Evolutionary conservation across 2,113 vertebrate genomes (phyloP), one percentile per base, ranked within the genome.

Genomic region (Arenaria interpres): DNA sequence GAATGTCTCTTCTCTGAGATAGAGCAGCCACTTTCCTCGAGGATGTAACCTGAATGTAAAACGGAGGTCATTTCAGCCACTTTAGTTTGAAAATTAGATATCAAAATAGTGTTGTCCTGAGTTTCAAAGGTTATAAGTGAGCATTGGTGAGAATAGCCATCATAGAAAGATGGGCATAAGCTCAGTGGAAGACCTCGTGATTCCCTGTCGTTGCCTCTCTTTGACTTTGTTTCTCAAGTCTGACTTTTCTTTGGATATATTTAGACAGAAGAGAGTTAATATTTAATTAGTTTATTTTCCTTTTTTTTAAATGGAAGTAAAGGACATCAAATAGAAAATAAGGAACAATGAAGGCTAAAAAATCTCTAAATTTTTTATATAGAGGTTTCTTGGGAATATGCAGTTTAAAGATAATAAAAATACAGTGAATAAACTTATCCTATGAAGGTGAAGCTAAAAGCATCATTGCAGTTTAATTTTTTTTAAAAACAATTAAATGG

Each of bases 21-120:
- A 8, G 23, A 78, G 24, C 46, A 15, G 20, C 48, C 39, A 10
- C 66, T 24, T 75, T 50, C 22, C n/a, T 90, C 0, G 0, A 62
- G n/a, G 17, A 11, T 77, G 25, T 64, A 81, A 85, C 12, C 25
- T 37, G 37, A 81, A 50, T 71, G 28, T 85, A 62, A 81, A 91
- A 33, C 21, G 35, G 17, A 73, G 57, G 56, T 69, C 1, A 57
- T 32, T 87, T 73, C 45, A 60, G 20, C 39, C 21, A 35, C 14
- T 62, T 66, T 13, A 18, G 7, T 50, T n/a, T 50, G 45, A 78
- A 92, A 72, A 46, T 24, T 32, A 63, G 32, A 6, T 71, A 53
- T 7, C 25, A 90, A 64, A 88, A 72, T 68, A 59, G 5, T 30
- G 7, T 66, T 37, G 8, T 50, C 9, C 54, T 83, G 48, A 39